Base-by-base conservation (phyloP, 2,113 vertebrate species). In the Amblyopsis rosae region DNA sequence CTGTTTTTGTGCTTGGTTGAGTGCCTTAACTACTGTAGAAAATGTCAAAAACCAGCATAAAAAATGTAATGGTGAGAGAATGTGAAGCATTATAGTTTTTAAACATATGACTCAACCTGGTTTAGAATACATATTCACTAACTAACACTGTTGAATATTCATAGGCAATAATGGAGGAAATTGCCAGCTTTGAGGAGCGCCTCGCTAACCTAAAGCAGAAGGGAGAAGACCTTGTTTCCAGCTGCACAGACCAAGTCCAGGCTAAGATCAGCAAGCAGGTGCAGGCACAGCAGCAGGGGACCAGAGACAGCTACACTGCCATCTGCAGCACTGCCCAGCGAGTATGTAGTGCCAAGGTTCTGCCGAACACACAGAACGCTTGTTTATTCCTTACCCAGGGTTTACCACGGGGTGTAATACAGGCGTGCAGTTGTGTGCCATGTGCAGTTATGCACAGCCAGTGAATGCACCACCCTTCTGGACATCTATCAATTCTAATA, bases 131-230 rank as follows among this genome's bases (percentile, higher is more conserved):
- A 9, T 57, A 56, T 3, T n/a, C n/a, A 6, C 32, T 11, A 12
- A 10, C 19, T 19, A 32, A 12, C 17, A 32, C 9, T 58, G 9
- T 8, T 26, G 19, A 41, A 33, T 32, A 11, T 35, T 86, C 62
- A n/a, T 72, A 99, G 98, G 97, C 98, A 33, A 94, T 96, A 49
- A 98, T 99, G 98, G 98, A 99, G 89, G 98, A 99, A 87, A 96
- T 99, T 59, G 88, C 94, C 9, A 92, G 93, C 55, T 99, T 98
- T 90, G 95, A 99, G 92, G 95, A 98, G 58, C 94, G 93, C 68
- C 90, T 99, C 72, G 87, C 87, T 26, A 93, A 66, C 17, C 91
- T 99, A 73, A 94, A 93, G 83, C 87, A 76, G 70, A 95, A 96
- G 88, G 96, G 95, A 0, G 94, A 96, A 64, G 90, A 86, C 79